phyloP scores from a whole-genome alignment of 2,797 vertebrate species.

The Brotogeris chrysoptera region DNA sequence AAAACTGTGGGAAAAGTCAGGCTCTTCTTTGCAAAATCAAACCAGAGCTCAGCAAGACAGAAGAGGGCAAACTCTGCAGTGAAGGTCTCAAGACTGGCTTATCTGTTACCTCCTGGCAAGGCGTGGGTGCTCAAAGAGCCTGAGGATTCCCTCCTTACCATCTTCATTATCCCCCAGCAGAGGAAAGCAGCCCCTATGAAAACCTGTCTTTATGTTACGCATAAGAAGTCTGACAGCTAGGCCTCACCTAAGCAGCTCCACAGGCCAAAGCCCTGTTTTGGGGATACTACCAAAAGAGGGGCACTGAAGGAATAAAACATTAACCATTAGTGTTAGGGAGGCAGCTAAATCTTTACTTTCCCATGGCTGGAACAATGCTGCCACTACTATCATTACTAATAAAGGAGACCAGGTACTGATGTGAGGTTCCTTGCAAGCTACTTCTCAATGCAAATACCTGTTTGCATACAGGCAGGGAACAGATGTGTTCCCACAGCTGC shows the following conservation, averaged over 20 bases:
- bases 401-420: neutral
- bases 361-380: accelerated
- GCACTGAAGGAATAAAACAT: neutral
- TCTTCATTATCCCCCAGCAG: neutral
- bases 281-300: neutral
- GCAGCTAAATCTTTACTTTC: neutral
- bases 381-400: neutral
- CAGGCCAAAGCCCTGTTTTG: neutral
- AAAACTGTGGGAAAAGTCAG: neutral
- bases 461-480: neutral
- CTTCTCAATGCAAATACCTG: neutral
- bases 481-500: neutral
- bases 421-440: neutral
- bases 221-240: neutral
- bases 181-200: neutral
- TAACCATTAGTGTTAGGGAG: neutral
- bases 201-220: neutral
- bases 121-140: neutral
- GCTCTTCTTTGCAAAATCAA: neutral
- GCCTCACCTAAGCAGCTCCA: neutral
- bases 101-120: neutral
- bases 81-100: neutral
- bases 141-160: neutral
- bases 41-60: neutral
- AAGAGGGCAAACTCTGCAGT: neutral